Conservation (phyloP, 2,888 invertebrate genomes). For the Lasioglossum calceatum region DNA sequence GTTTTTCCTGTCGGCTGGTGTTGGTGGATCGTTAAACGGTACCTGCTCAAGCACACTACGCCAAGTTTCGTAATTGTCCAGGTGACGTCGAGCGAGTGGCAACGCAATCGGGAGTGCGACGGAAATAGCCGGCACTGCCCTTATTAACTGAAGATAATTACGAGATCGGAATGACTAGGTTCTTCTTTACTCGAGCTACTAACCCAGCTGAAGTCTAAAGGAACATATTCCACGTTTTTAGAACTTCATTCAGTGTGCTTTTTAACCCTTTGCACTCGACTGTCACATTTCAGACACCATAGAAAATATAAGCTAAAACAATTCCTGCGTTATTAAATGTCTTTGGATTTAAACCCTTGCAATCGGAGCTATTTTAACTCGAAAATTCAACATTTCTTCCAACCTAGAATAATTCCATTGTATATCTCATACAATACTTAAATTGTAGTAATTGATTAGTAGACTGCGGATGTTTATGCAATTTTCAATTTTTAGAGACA, state of each 20-base stretch:
- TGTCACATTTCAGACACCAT: too few species aligned
- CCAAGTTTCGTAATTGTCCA: constrained; percentile 20
- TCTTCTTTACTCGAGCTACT: not conserved
- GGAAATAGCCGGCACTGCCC: not conserved
- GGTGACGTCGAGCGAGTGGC: not conserved
- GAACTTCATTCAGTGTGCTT: not conserved
- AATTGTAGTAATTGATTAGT: too few species aligned
- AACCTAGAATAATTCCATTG: too few species aligned
- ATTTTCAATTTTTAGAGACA: too few species aligned
- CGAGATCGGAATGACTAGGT: not conserved
- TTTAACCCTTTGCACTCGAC: too few species aligned
- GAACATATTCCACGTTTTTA: not conserved
- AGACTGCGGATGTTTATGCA: too few species aligned
- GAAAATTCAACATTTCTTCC: too few species aligned
- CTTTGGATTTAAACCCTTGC: too few species aligned
- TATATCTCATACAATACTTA: too few species aligned
- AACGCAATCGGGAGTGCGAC: not conserved
- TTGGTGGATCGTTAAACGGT: constrained; percentile 9
- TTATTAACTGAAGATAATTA: not conserved
- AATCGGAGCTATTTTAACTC: too few species aligned
- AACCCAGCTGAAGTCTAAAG: not conserved
- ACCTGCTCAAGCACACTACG: not conserved
- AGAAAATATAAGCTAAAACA: too few species aligned
- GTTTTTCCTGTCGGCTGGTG: not conserved
- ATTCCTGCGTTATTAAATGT: too few species aligned